phyloP scores from a whole-genome alignment of 2,113 vertebrate genomes.

The Eulemur rufifrons region DNA sequence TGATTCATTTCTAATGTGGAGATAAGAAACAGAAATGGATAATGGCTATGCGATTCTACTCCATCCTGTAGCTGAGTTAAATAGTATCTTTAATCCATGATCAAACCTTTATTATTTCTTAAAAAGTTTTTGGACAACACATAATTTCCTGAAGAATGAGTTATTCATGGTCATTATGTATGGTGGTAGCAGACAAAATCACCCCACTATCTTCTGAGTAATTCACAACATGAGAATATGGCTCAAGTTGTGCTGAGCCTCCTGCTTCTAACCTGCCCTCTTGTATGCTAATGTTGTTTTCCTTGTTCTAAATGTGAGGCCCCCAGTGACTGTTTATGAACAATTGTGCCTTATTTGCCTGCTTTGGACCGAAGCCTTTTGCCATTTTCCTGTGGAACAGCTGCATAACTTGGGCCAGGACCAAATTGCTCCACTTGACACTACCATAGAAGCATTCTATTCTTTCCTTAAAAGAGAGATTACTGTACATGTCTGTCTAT shows the following conservation, averaged over 20 bases:
- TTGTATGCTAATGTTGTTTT: slow-evolving; percentile 49
- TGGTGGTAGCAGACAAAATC: neutral
- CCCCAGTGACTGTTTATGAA: slow-evolving; percentile 56
- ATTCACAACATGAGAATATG: neutral
- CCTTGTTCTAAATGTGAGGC: slow-evolving; percentile 69
- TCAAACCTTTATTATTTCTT: neutral
- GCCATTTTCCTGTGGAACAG: slow-evolving; percentile 67
- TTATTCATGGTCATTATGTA: neutral
- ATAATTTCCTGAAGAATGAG: neutral
- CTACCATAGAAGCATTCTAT: slow-evolving; percentile 50
- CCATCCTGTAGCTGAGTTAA: neutral
- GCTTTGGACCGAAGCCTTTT: slow-evolving; percentile 53
- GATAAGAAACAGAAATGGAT: neutral
- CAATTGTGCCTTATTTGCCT: slow-evolving; percentile 52
- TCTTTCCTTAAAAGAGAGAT: slow-evolving; percentile 67
- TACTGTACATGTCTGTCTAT: slow-evolving; percentile 63
- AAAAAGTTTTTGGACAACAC: neutral
- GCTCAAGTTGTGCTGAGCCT: neutral
- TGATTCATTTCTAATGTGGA: neutral
- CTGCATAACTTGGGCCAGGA: slow-evolving; percentile 64
- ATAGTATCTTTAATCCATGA: neutral
- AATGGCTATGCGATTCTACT: neutral
- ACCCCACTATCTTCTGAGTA: neutral
- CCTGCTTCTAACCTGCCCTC: neutral
- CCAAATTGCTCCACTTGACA: slow-evolving; percentile 58